Evolutionary conservation across 2,888 invertebrate species (phyloP).

Genomic region (Strigamia maritima): DNA sequence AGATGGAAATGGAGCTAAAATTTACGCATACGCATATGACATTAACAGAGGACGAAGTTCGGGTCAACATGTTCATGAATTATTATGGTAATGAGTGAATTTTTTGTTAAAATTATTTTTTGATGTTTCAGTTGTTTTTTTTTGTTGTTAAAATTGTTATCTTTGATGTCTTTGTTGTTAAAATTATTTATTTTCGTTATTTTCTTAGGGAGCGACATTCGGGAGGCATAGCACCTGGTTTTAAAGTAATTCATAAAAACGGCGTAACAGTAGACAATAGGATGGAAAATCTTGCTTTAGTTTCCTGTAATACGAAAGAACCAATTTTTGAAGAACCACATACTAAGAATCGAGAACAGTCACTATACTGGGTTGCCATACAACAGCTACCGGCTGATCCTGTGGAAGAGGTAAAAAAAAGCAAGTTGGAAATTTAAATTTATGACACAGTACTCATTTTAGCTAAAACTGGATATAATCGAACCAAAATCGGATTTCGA

Average conservation of each 20-base stretch:
- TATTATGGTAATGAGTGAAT: slow-evolving; percentile 52
- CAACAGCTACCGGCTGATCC: slow-evolving; percentile 55
- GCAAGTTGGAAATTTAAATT: too few relatives aligned
- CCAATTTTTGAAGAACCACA: slow-evolving; percentile 45
- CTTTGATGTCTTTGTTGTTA: background rate
- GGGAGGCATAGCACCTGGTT: slow-evolving; percentile 56
- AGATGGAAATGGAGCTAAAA: slow-evolving; percentile 56
- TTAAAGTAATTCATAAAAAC: slow-evolving; percentile 56
- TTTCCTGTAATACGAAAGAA: slow-evolving; percentile 41
- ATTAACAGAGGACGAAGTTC: slow-evolving; percentile 50
- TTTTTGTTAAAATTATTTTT: background rate
- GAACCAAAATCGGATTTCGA: too few relatives aligned
- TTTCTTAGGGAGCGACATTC: slow-evolving; percentile 55
- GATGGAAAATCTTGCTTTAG: slow-evolving; percentile 55
- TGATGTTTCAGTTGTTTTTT: background rate
- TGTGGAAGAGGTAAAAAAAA: slow-evolving; percentile 48
- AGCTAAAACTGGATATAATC: too few relatives aligned
- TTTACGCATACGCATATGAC: slow-evolving; percentile 55
- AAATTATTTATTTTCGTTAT: background rate
- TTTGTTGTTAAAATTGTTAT: background rate
- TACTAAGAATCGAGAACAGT: slow-evolving; percentile 52
- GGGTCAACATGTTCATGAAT: slow-evolving; percentile 54
- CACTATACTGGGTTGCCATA: slow-evolving; percentile 57
- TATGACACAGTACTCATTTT: too few relatives aligned
- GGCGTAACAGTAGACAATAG: slow-evolving; percentile 57